Evolutionary conservation across 2,888 invertebrate species (phyloP).

Genomic region (Sinotaia quadrata): DNA sequence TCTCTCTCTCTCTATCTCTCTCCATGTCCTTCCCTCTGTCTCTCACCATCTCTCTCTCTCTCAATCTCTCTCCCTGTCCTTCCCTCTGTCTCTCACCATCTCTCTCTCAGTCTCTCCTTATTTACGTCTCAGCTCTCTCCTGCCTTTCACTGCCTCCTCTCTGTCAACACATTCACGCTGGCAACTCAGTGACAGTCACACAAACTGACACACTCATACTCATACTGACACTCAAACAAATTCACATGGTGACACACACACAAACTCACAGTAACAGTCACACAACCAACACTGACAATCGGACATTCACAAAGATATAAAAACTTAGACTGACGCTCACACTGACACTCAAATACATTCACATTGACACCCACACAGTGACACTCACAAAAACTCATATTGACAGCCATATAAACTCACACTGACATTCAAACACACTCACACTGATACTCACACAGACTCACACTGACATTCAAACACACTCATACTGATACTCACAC

Average conservation of each 20-base stretch:
- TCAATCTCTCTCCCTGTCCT: too few relatives aligned
- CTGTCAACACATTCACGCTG: too few relatives aligned
- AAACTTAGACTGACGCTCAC: neutral
- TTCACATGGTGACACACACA: neutral
- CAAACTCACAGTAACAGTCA: neutral
- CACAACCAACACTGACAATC: neutral
- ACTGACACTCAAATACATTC: neutral
- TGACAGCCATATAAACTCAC: neutral
- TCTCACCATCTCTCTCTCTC: too few relatives aligned
- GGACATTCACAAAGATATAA: neutral
- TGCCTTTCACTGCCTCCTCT: too few relatives aligned
- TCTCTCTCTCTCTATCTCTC: too few relatives aligned
- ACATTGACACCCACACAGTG: conserved; percentile 7
- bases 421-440: conserved; percentile 13
- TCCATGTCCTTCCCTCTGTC: too few relatives aligned
- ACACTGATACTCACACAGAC: conserved; percentile 8
- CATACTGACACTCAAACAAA: too few relatives aligned
- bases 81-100: too few relatives aligned
- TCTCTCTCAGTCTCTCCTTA: too few relatives aligned
- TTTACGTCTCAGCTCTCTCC: too few relatives aligned
- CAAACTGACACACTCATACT: neutral
- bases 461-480: conserved; percentile 9
- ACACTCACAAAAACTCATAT: conserved; percentile 10
- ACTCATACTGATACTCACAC: neutral
- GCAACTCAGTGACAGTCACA: neutral